Evolutionary conservation across 1,140 invertebrate genomes (phyloP), one percentile per base, ranked within the genome.

Genomic region (Hirudo medicinalis): DNA sequence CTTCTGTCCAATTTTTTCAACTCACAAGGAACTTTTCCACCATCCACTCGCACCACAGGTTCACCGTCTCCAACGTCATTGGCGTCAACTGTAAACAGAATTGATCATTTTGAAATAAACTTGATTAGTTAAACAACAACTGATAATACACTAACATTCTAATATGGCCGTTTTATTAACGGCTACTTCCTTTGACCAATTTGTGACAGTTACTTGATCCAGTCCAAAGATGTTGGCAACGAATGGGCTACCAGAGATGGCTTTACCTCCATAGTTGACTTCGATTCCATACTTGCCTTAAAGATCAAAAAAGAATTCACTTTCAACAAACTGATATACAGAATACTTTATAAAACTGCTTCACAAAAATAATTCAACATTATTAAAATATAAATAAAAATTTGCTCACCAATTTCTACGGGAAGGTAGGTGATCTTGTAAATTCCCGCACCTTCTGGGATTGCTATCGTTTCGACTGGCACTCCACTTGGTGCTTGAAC

Each of bases 1-100:
- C 96, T 91, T 73, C 89, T 90, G 57, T 92, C 92, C n/a, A 94
- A 84, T 75, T 92, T 91, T 77, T 90, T 87, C 0, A 98, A 93
- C 72, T 91, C 91, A 76, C 92, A 95, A 0, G 92, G 92, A 20
- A 98, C 93, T 71, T 92, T 87, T 15, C 94, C 92, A 63, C 91
- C 92, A 80, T 97, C 97, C 0, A 99, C 94, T 70, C 96, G 85
- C 72, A 98, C 91, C 81, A 97, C 94, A 74, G 98, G 84, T 82
- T 97, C 94, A 60, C 95, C 95, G 29, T 91, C 92, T 54, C 95
- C 95, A 53, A 94, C 94, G 74, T 87, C 87, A 60, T 90, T 90
- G 40, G 94, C 94, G 83, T 98, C 93, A 82, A 98, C 93, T 95
- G 89, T 74, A 81, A 69, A 70, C 77, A 75, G 66, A 76, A 71